These are phyloP conservation scores for Cheilinus undulatus DNA, from an alignment of 2,113 vertebrate genomes.

Conservation along the genomic window DNA sequence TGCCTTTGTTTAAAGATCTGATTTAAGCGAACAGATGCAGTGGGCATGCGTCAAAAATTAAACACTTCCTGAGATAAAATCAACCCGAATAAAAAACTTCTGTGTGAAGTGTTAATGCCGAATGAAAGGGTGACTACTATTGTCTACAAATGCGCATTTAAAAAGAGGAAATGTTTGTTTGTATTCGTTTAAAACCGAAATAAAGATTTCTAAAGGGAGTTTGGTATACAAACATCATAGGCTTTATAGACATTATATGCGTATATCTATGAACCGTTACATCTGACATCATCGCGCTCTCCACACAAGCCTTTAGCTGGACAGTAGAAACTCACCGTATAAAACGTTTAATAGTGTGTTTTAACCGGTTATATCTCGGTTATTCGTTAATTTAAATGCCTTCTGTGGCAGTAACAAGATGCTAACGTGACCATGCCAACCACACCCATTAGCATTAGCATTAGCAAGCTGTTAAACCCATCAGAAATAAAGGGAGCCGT, in stretches of 20 bases:
- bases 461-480: not conserved
- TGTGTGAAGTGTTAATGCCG: not conserved
- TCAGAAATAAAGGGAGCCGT: not conserved
- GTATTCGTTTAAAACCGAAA: too few relatives aligned
- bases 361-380: not conserved
- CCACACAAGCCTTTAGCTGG: too few relatives aligned
- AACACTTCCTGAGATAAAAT: too few relatives aligned
- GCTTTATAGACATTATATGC: too few relatives aligned
- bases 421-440: not conserved
- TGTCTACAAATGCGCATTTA: not conserved
- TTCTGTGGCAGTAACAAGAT: not conserved
- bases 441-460: constrained; percentile 12
- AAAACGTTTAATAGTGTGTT: too few relatives aligned
- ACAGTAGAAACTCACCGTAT: too few relatives aligned
- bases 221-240: not conserved
- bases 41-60: too few relatives aligned
- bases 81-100: too few relatives aligned
- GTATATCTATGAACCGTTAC: not conserved
- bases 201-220: not conserved
- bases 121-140: too few relatives aligned
- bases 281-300: too few relatives aligned
- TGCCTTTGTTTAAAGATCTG: too few relatives aligned
- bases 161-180: not conserved
- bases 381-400: not conserved
- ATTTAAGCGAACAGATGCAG: too few relatives aligned